phyloP scores from a whole-genome alignment of 2,797 vertebrate species.

The Coranthus polyacanthus region DNA sequence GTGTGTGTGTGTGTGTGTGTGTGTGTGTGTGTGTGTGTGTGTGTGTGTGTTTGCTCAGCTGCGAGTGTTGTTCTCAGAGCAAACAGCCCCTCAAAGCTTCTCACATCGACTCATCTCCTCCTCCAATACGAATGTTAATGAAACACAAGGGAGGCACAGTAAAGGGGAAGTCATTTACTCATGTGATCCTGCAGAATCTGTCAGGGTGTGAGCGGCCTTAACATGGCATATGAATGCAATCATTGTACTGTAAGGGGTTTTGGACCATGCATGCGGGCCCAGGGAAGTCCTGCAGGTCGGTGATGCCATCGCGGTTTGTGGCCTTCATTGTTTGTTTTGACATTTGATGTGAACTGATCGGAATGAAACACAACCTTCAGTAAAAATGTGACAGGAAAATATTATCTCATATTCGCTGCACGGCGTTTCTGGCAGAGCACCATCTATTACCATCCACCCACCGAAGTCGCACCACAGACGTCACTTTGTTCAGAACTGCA shows the following conservation, averaged over 20 bases:
- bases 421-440: slow-evolving; percentile 46
- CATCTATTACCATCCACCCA: slow-evolving; percentile 61
- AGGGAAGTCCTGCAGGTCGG: slow-evolving; percentile 5
- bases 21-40: not conserved
- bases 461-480: slow-evolving; percentile 44
- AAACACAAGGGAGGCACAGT: slow-evolving; percentile 30
- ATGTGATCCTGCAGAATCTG: not conserved
- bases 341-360: slow-evolving; percentile 18
- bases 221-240: not conserved
- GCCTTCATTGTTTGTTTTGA: slow-evolving; percentile 26
- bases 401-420: slow-evolving; percentile 65
- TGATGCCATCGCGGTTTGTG: slow-evolving; percentile 11
- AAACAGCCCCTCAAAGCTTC: slow-evolving; percentile 47
- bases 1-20: slow-evolving; percentile 21
- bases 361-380: slow-evolving; percentile 67
- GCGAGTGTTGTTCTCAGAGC: slow-evolving; percentile 49
- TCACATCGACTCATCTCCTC: slow-evolving; percentile 41
- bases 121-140: slow-evolving; percentile 51
- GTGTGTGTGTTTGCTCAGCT: slow-evolving; percentile 72
- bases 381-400: slow-evolving; percentile 72
- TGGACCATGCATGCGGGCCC: not conserved
- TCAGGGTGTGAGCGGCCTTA: not conserved
- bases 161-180: slow-evolving; percentile 15
- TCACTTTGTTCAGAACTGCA: slow-evolving; percentile 45
- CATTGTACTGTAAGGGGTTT: not conserved